phyloP scores from a whole-genome alignment of 2,888 invertebrate species.

The Marronus borbonicus region DNA sequence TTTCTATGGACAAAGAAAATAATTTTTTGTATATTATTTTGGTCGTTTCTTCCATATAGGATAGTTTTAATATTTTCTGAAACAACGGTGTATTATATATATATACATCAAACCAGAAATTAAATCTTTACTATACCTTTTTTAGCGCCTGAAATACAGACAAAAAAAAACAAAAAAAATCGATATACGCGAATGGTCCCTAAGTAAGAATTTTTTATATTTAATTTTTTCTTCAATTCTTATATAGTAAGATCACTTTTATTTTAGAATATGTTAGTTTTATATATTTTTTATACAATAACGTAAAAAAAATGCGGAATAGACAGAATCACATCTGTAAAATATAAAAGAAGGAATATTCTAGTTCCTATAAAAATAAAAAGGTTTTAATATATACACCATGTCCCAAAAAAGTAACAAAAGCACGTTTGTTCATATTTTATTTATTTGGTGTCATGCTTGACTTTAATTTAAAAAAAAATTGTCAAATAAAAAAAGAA shows the following conservation, averaged over 20 bases:
- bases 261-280: slow-evolving; percentile 8
- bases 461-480: no score
- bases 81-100: no score
- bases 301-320: no score
- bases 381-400: no score
- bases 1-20: neutral
- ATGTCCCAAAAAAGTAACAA: no score
- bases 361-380: no score
- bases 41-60: neutral
- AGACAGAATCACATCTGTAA: neutral
- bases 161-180: neutral
- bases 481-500: no score
- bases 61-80: no score
- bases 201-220: neutral
- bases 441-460: no score
- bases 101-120: no score
- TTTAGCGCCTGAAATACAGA: neutral
- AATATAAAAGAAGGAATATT: neutral
- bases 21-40: neutral
- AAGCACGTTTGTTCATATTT: no score
- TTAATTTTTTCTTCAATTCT: neutral
- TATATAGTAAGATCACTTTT: slow-evolving; percentile 13
- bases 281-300: neutral
- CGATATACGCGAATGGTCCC: neutral
- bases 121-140: no score